Conservation (phyloP, 2,888 invertebrate genomes). For the Thelaira solivaga region DNA sequence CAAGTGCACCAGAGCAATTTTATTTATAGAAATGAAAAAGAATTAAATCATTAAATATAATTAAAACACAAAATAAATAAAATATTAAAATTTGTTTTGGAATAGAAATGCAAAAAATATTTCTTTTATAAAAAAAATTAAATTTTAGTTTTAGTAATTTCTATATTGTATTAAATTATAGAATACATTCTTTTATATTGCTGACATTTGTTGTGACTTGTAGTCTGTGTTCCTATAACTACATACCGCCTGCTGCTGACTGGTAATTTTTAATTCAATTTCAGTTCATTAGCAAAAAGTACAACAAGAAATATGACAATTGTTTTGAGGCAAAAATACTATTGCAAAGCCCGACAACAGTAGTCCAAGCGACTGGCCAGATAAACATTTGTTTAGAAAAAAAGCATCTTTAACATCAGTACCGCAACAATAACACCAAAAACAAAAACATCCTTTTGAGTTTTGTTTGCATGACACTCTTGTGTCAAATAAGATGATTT, state of each 20-base stretch:
- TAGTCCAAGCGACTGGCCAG: not conserved
- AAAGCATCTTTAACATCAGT: not conserved
- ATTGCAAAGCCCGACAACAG: not conserved
- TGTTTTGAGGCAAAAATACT: conserved; percentile 4
- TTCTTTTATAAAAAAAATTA: too few species aligned
- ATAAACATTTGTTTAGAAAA: conserved; percentile 13
- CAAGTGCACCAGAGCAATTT: too few species aligned
- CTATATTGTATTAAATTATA: not conserved
- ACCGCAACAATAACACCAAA: not conserved
- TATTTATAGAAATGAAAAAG: too few species aligned
- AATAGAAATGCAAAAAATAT: too few species aligned
- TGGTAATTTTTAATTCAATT: conserved; percentile 47
- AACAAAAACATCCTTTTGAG: too few species aligned
- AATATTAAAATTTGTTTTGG: too few species aligned
- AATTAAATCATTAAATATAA: too few species aligned
- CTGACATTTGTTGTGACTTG: not conserved
- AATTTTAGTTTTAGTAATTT: too few species aligned
- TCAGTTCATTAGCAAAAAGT: conserved; percentile 39
- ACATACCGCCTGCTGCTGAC: conserved; percentile 30
- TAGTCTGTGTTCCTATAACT: not conserved
- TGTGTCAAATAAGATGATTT: too few species aligned
- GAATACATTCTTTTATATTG: not conserved
- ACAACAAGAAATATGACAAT: conserved; percentile 34
- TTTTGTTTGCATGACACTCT: too few species aligned
- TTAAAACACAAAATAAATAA: not conserved